phyloP scores from a whole-genome alignment of 2,888 invertebrate genomes.

The Branchipolynoe longqiensis region DNA sequence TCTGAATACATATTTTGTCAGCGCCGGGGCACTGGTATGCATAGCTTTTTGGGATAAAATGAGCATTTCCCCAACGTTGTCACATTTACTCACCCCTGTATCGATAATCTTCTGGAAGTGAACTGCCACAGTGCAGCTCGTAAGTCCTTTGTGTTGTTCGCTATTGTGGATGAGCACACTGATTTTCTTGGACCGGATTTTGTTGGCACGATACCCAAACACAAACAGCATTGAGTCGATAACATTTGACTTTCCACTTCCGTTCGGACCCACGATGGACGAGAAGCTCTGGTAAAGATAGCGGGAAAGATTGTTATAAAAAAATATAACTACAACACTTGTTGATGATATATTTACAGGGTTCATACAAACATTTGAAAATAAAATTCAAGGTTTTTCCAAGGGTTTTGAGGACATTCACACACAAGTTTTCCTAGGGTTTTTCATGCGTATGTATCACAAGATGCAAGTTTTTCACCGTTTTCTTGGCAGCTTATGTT shows the following conservation, averaged over 20 bases:
- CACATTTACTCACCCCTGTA: conserved; percentile 75
- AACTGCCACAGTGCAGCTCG: conserved; percentile 92
- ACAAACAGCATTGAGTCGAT: conserved; percentile 99
- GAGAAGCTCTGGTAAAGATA: conserved; percentile 83
- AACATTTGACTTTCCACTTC: conserved; percentile 99
- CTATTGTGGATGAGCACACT: conserved; percentile 96
- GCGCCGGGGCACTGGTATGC: too few relatives aligned
- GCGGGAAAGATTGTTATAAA: not conserved
- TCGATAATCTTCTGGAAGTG: conserved; percentile 87
- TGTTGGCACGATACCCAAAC: conserved; percentile 97
- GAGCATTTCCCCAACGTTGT: not conserved
- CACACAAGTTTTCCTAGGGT: too few relatives aligned
- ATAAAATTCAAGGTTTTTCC: too few relatives aligned
- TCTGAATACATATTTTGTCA: too few relatives aligned
- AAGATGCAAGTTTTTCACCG: too few relatives aligned
- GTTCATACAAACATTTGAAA: too few relatives aligned
- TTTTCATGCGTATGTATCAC: too few relatives aligned
- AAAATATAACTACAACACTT: too few relatives aligned
- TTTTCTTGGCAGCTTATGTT: too few relatives aligned
- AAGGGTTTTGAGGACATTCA: too few relatives aligned
- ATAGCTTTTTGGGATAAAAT: conserved; percentile 2
- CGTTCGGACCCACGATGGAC: conserved; percentile 98
- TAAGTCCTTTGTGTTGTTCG: conserved; percentile 88
- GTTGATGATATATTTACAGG: too few relatives aligned
- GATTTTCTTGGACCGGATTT: conserved; percentile 97